These are phyloP conservation scores for Cantharis nigra DNA, from an alignment of 2,888 invertebrate genomes.

Conservation along the genomic window DNA sequence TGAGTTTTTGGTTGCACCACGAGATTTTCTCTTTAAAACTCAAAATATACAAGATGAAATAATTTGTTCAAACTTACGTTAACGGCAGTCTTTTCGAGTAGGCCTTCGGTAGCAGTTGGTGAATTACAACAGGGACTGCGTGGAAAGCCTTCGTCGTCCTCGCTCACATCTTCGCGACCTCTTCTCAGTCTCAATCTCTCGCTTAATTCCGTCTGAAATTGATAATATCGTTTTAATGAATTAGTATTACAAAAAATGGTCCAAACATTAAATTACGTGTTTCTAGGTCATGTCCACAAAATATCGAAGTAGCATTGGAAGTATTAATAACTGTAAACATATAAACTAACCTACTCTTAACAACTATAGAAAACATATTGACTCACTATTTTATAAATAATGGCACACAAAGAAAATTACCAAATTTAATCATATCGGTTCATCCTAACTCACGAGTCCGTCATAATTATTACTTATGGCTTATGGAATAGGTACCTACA, in stretches of 20 bases:
- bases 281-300: slow-evolving; percentile 12
- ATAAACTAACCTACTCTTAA: slow-evolving; percentile 15
- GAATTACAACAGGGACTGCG: slow-evolving; percentile 76
- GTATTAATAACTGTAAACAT: slow-evolving; percentile 15
- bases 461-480: neutral
- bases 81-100: slow-evolving; percentile 55
- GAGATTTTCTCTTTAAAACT: too few species aligned
- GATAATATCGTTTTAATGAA: neutral
- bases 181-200: slow-evolving; percentile 71
- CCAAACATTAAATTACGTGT: slow-evolving; percentile 6
- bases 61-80: slow-evolving; percentile 49
- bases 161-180: slow-evolving; percentile 71
- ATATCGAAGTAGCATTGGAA: slow-evolving; percentile 4
- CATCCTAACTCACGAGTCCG: slow-evolving; percentile 4
- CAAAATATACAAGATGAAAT: neutral
- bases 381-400: slow-evolving; percentile 17
- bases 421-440: slow-evolving; percentile 7
- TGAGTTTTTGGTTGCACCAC: too few species aligned
- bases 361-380: slow-evolving; percentile 16
- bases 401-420: neutral
- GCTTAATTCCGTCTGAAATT: slow-evolving; percentile 72
- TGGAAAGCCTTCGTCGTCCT: slow-evolving; percentile 75
- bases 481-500: neutral
- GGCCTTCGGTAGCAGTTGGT: slow-evolving; percentile 58
- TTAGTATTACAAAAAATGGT: slow-evolving; percentile 4